Conservation (phyloP, 1,140 invertebrate species). For the Drosophila nigromelanica region DNA sequence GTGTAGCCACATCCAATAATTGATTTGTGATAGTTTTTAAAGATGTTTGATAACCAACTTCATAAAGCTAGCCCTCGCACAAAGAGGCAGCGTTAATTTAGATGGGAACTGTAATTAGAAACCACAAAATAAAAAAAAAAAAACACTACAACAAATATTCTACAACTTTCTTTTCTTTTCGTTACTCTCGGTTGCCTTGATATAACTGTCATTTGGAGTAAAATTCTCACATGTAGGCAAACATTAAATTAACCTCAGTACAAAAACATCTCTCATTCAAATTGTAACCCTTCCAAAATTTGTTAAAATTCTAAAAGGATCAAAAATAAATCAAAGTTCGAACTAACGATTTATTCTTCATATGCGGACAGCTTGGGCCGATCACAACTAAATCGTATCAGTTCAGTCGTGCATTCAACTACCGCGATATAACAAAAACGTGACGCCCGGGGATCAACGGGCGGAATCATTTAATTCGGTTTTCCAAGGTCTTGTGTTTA, state of each 20-base stretch:
- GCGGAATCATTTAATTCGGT: slow-evolving; percentile 61
- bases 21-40: slow-evolving; percentile 82
- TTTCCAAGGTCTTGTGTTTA: slow-evolving; percentile 61
- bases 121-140: slow-evolving; percentile 56
- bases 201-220: slow-evolving; percentile 6
- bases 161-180: background rate
- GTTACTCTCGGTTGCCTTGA: slow-evolving; percentile 4
- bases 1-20: slow-evolving; percentile 77
- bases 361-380: slow-evolving; percentile 62
- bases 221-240: slow-evolving; percentile 2
- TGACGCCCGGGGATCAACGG: slow-evolving; percentile 58
- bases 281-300: slow-evolving; percentile 69
- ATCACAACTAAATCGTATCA: slow-evolving; percentile 50
- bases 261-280: slow-evolving; percentile 68
- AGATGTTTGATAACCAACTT: slow-evolving; percentile 70
- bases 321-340: slow-evolving; percentile 75
- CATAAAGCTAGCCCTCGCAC: slow-evolving; percentile 36
- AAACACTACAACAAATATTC: slow-evolving; percentile 20
- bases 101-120: slow-evolving; percentile 62
- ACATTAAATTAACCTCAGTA: slow-evolving; percentile 45
- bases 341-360: slow-evolving; percentile 68
- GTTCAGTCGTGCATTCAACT: slow-evolving; percentile 38
- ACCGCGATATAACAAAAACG: slow-evolving; percentile 54
- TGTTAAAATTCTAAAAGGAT: slow-evolving; percentile 82
- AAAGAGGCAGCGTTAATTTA: slow-evolving; percentile 29